Base-by-base conservation (phyloP, 2,888 invertebrate species). In the Drosophila affinis region DNA sequence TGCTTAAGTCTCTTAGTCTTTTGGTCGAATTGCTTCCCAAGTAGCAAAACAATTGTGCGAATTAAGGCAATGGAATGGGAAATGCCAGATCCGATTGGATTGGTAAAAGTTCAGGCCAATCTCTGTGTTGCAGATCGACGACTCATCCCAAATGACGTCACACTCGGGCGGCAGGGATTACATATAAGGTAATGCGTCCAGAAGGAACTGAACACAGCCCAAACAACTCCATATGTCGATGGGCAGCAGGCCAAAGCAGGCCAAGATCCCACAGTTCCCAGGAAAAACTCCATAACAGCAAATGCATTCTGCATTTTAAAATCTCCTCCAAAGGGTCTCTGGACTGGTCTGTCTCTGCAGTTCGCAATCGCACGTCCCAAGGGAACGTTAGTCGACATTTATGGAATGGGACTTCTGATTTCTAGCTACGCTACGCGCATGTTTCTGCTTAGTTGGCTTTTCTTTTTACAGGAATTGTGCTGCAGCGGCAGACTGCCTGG, bases 31-130 rank as follows among this genome's bases (percentile, higher is more conserved):
- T 54, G 74, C 75, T 75, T 69, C 70, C 70, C 70, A 70, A 70
- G 73, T 76, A 76, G 72, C 75, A 39, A 71, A 60, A 51, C 71
- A 72, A 72, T 72, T 72, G 64, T 72, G 54, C 71, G 55, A 71
- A 47, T 61, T 71, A 55, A 70, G 45, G 45, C 27, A 44, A 21
- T 55, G 49, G 54, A 45, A 34, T 27, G 52, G 46, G 34, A 24
- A 64, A 59, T 21, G 46, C 21, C 46, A 49, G 21, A 59, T 62
- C 51, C 10, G 32, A 34, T 24, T 24, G 27, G 29, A 52, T 51
- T 57, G 69, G 49, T 21, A 65, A 63, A 52, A 72, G 55, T 58
- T 64, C 21, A 62, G 48, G 54, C 52, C 58, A 21, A 68, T 68
- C 69, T 14, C 69, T 14, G 14, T 6, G 21, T 3, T 3, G 10